Evolutionary conservation across 2,113 vertebrate genomes (phyloP).

Genomic region (Xenopus borealis): DNA sequence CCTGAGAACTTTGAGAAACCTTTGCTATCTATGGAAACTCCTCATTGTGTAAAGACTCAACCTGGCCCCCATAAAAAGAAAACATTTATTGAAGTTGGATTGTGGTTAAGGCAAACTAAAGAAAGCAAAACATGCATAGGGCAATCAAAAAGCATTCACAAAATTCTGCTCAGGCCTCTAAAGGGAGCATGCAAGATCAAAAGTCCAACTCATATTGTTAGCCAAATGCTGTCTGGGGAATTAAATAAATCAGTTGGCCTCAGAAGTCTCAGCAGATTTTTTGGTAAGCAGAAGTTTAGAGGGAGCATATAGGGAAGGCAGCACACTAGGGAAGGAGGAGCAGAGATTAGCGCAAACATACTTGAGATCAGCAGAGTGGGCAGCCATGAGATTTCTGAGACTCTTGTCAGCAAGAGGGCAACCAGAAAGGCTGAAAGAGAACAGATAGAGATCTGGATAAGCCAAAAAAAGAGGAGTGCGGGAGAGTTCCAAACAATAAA

Average conservation of each 20-base stretch:
- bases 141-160: neutral
- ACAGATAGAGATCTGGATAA: constrained; percentile 71
- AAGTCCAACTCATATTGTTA: neutral
- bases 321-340: neutral
- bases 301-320: neutral
- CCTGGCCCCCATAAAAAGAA: too few relatives aligned
- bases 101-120: neutral
- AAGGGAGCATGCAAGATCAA: neutral
- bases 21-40: too few relatives aligned
- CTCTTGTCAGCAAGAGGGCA: constrained; percentile 99
- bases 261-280: constrained; percentile 36
- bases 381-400: constrained; percentile 99
- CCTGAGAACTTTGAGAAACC: too few relatives aligned
- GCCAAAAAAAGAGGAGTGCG: constrained; percentile 54
- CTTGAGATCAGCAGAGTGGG: constrained; percentile 99
- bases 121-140: constrained; percentile 2
- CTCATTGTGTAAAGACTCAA: too few relatives aligned
- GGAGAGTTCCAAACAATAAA: constrained; percentile 64
- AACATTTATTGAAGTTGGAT: too few relatives aligned
- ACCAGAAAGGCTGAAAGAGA: constrained; percentile 98
- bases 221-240: neutral
- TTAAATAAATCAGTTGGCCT: neutral
- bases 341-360: constrained; percentile 84
- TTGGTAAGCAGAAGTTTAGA: constrained; percentile 12
- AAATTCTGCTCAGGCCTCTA: constrained; percentile 37